Evolutionary conservation across 2,888 invertebrate genomes (phyloP).

Genomic region (Orthonevra nobilis): DNA sequence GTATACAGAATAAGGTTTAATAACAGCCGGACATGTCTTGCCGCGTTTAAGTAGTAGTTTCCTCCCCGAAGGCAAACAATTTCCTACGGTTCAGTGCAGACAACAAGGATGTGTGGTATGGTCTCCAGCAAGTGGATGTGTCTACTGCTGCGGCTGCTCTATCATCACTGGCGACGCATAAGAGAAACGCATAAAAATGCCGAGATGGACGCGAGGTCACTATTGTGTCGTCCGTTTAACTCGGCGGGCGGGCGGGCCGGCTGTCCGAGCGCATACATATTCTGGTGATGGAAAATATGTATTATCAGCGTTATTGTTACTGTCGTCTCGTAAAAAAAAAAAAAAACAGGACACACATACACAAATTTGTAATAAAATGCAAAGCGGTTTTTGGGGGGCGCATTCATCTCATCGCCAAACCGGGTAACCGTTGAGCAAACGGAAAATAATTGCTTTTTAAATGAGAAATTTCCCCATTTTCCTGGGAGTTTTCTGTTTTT

Average conservation of each 20-base stretch:
- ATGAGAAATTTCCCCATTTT: slow-evolving; percentile 66
- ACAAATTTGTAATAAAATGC: background rate
- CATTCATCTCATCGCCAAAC: slow-evolving; percentile 13
- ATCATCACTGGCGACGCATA: background rate
- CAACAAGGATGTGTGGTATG: slow-evolving; percentile 19
- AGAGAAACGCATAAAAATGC: slow-evolving; percentile 63
- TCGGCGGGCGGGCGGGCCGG: slow-evolving; percentile 4
- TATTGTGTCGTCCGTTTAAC: slow-evolving; percentile 50
- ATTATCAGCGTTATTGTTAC: slow-evolving; percentile 61
- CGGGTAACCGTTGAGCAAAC: slow-evolving; percentile 73
- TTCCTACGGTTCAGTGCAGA: slow-evolving; percentile 23
- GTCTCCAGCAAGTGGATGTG: too few relatives aligned
- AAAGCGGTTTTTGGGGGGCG: too few relatives aligned
- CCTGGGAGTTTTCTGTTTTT: background rate
- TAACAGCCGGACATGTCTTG: slow-evolving; percentile 68
- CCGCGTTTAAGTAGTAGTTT: slow-evolving; percentile 69
- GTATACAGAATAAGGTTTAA: slow-evolving; percentile 56
- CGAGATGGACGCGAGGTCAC: slow-evolving; percentile 49
- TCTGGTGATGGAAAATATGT: slow-evolving; percentile 64
- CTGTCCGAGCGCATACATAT: slow-evolving; percentile 34
- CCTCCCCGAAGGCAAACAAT: slow-evolving; percentile 47
- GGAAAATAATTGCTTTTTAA: slow-evolving; percentile 75
- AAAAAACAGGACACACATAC: slow-evolving; percentile 22
- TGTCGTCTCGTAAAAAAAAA: slow-evolving; percentile 51
- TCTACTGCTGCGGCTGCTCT: background rate